These are phyloP conservation scores for Pomacea canaliculata DNA, from an alignment of 2,888 invertebrate species.

Conservation along the genomic window DNA sequence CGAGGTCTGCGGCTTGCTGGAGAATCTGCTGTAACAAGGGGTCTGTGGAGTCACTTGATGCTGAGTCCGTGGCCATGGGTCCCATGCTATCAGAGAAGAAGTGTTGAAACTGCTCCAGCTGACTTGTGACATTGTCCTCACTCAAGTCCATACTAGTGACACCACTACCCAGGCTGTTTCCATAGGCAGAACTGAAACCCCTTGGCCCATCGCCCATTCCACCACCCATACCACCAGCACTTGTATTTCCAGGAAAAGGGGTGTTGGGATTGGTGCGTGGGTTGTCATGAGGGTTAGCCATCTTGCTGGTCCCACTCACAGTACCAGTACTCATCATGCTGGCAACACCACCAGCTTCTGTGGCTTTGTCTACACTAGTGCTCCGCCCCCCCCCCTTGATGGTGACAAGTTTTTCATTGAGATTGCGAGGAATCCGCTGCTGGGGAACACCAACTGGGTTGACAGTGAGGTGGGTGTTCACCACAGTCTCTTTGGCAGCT, in stretches of 20 bases:
- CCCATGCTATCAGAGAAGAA: constrained; percentile 33
- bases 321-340: not conserved
- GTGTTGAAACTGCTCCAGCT: constrained; percentile 42
- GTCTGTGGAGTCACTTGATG: constrained; percentile 48
- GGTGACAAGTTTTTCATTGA: constrained; percentile 49
- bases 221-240: constrained; percentile 10
- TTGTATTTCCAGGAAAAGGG: constrained; percentile 49
- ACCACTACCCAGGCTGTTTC: constrained; percentile 22
- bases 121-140: constrained; percentile 25
- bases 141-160: constrained; percentile 13
- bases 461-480: constrained; percentile 54
- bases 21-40: constrained; percentile 83
- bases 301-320: constrained; percentile 18
- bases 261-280: constrained; percentile 43
- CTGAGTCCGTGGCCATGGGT: constrained; percentile 42
- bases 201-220: not conserved
- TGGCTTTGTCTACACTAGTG: constrained; percentile 24
- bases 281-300: constrained; percentile 46
- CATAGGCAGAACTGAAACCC: constrained; percentile 13
- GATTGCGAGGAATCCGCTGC: constrained; percentile 66
- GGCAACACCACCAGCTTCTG: not conserved
- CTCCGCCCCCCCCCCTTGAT: constrained; percentile 18
- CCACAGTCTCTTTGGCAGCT: constrained; percentile 52
- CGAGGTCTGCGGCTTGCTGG: constrained; percentile 86
- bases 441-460: constrained; percentile 73